These are phyloP conservation scores for Drosophila seguyi DNA, from an alignment of 1,140 invertebrate genomes.

Conservation along the genomic window DNA sequence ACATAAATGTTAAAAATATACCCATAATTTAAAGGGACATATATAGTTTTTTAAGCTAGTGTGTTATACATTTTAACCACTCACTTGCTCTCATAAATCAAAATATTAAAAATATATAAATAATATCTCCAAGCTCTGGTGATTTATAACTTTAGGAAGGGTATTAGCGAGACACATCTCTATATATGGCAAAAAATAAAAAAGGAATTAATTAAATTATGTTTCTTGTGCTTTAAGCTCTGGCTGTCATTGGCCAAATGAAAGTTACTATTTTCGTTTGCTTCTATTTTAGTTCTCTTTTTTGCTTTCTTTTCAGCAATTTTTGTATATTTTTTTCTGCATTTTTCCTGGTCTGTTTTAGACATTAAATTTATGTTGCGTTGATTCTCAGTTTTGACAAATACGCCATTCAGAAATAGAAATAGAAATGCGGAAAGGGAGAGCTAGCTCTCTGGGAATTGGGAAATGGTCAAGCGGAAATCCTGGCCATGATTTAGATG, in stretches of 20 bases:
- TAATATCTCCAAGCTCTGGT: background rate
- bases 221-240: constrained; percentile 50
- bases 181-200: background rate
- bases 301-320: background rate
- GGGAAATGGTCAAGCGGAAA: constrained; percentile 20
- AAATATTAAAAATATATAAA: background rate
- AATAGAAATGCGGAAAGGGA: constrained; percentile 4
- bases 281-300: background rate
- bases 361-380: constrained; percentile 59
- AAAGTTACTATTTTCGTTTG: background rate
- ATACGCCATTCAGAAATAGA: constrained; percentile 13
- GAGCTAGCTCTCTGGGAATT: constrained; percentile 4
- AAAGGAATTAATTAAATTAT: constrained; percentile 66
- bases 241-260: constrained; percentile 9
- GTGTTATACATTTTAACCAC: too few relatives aligned
- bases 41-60: too few relatives aligned
- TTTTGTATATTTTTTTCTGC: background rate
- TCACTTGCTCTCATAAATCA: too few relatives aligned
- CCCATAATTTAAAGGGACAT: too few relatives aligned
- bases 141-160: background rate
- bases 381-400: constrained; percentile 48
- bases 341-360: constrained; percentile 21
- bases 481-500: constrained; percentile 35
- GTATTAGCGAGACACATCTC: background rate
- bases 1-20: too few relatives aligned